A percentile compares a stretch with the other conserved stretches of the same genome.
Conservation (phyloP, 2,888 invertebrate genomes). For the Notodromas monacha region DNA sequence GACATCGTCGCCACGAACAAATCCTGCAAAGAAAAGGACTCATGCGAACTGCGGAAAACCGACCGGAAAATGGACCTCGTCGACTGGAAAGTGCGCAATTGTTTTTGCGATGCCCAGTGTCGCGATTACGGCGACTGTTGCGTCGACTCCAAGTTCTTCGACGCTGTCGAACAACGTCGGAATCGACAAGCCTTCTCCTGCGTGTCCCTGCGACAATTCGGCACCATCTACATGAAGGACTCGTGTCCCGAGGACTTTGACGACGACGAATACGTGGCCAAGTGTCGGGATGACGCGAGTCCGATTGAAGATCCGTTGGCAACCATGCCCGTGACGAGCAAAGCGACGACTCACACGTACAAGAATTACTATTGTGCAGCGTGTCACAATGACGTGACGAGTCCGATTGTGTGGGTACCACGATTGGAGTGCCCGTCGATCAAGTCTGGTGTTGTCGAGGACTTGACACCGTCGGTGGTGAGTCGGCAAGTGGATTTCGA, state of each 20-base stretch:
- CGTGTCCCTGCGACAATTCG: conserved; percentile 15
- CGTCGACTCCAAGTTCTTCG: conserved; percentile 15
- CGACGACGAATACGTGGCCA: too few relatives aligned
- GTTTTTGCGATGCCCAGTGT: conserved; percentile 18
- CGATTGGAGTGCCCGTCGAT: conserved; percentile 17
- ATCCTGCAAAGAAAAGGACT: background rate
- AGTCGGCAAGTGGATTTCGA: background rate
- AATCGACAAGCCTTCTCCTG: conserved; percentile 16
- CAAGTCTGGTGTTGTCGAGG: too few relatives aligned
- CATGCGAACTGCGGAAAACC: background rate
- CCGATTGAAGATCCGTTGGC: conserved; percentile 15
- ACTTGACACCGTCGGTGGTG: background rate
- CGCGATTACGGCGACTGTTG: conserved; percentile 19
- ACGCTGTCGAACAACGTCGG: conserved; percentile 13
- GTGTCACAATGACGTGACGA: conserved; percentile 16
- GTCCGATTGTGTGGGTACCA: conserved; percentile 15
- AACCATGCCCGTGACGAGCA: conserved; percentile 15
- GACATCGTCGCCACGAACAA: conserved; percentile 1
- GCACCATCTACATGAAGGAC: conserved; percentile 17
- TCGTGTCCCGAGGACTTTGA: too few relatives aligned
- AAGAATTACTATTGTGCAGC: conserved; percentile 17
- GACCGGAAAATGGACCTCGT: conserved; percentile 11
- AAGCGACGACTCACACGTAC: conserved; percentile 14
- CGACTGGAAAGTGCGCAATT: conserved; percentile 16
- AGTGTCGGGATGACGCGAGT: too few relatives aligned